Evolutionary conservation across 2,113 vertebrate genomes (phyloP).

Genomic region (Emydura subglobosa): DNA sequence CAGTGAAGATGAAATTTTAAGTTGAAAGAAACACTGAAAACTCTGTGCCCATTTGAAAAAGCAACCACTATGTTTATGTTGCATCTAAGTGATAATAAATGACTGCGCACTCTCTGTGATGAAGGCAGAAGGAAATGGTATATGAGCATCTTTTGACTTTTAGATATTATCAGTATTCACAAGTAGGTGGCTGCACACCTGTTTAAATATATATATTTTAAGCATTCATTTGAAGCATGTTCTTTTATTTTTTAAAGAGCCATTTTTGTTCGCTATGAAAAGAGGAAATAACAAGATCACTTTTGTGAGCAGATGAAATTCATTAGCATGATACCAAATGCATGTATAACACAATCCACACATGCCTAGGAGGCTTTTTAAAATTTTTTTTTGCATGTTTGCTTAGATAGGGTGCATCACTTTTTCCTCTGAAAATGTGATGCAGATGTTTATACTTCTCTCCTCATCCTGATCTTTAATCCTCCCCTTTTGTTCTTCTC

Average conservation of each 20-base stretch:
- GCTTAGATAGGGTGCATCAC: constrained; percentile 41
- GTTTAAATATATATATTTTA: constrained; percentile 35
- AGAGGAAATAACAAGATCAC: not conserved
- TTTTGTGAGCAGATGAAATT: constrained; percentile 10
- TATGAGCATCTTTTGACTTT: not conserved
- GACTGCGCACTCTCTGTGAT: not conserved
- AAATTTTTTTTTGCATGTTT: constrained; percentile 65
- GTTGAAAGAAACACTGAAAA: not conserved
- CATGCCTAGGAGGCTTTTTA: not conserved
- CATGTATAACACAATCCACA: constrained; percentile 31
- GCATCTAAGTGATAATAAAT: not conserved
- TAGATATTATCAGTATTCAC: constrained; percentile 14
- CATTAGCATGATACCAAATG: constrained; percentile 53
- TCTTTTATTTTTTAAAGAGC: not conserved
- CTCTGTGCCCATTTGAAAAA: not conserved
- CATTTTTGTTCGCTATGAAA: constrained; percentile 1
- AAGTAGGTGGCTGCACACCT: not conserved
- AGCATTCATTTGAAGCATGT: not conserved
- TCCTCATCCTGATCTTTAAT: constrained; percentile 31
- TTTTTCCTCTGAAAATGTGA: constrained; percentile 53
- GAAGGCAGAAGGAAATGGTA: constrained; percentile 8
- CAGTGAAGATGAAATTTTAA: not conserved
- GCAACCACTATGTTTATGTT: not conserved
- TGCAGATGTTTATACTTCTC: constrained; percentile 31
- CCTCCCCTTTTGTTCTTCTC: constrained; percentile 72